These are phyloP conservation scores for Catharus bicknelli DNA, from an alignment of 2,113 vertebrate species.

Conservation along the genomic window DNA sequence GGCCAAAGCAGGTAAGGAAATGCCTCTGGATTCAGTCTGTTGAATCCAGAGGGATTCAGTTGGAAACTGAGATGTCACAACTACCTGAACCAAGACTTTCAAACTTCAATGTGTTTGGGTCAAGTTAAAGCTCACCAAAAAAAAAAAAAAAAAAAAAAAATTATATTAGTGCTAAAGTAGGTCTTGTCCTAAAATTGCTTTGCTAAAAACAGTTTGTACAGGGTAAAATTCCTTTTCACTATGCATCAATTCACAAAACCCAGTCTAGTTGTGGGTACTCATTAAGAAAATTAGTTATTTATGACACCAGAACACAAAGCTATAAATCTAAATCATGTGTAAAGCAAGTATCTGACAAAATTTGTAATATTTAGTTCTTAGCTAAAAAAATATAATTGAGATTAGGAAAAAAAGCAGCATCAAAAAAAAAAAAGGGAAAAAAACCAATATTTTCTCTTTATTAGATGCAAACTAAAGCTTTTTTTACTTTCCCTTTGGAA, in stretches of 20 bases:
- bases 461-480: neutral
- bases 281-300: neutral
- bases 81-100: neutral
- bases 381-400: neutral
- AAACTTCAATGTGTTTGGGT: neutral
- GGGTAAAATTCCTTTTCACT: neutral
- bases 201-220: neutral
- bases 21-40: too few species aligned
- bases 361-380: neutral
- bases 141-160: too few species aligned
- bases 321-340: neutral
- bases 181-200: neutral
- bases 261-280: neutral
- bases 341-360: neutral
- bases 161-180: fast-evolving
- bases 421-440: neutral
- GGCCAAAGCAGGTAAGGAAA: neutral
- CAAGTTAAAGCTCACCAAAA: neutral
- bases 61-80: neutral
- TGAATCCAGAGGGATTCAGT: too few species aligned
- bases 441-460: neutral
- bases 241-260: neutral
- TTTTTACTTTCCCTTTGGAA: slow-evolving; percentile 11
- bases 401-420: neutral
- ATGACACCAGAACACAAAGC: neutral